Evolutionary conservation across 1,140 invertebrate species (phyloP), one percentile per base, ranked within the genome.

Genomic region (Drosophila arizonae): DNA sequence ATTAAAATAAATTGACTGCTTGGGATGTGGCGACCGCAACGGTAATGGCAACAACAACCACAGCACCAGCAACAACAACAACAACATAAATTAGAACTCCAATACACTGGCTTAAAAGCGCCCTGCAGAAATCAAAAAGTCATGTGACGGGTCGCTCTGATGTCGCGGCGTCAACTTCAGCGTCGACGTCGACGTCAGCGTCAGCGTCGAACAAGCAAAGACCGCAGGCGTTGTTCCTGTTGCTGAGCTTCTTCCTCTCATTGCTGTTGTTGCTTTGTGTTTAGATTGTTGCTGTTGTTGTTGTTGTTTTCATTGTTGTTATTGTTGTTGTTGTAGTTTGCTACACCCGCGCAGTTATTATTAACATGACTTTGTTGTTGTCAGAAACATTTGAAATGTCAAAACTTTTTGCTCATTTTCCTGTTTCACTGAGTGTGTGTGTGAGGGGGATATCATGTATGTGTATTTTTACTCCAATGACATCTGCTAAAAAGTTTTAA

Each of bases 1-100:
- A 88, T 87, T 87, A 87, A 87, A 87, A 87, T 88, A 87, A 87
- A 87, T 87, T 87, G 82, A 87, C 82, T 87, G 84, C 79, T 86
- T 79, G 82, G 79, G 79, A 79, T 66, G 58, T 51, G 36, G 46
- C 77, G 64, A 70, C 77, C 73, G 64, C 78, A 72, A 67, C 77
- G 64, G 78, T 75, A 81, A 87, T 76, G 54, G 46, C 78, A 79
- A 67, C 79, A 69, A 73, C 67, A 72, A n/a, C 76, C 21, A 55
- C 57, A 74, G 62, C 72, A 73, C 71, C 62, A 77, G 36, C 43
- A 17, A 6, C 2, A n/a, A 1, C 62, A 61, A 41, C 21, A 61
- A 43, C 66, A 65, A 76, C 66, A 74, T 70, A 74, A 74, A 64
- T 74, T 74, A 70, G 52, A 64, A 65, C 58, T 62, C 41, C 51